Conservation (phyloP, 1,140 invertebrate species). For the Alviniconcha marisindica region DNA sequence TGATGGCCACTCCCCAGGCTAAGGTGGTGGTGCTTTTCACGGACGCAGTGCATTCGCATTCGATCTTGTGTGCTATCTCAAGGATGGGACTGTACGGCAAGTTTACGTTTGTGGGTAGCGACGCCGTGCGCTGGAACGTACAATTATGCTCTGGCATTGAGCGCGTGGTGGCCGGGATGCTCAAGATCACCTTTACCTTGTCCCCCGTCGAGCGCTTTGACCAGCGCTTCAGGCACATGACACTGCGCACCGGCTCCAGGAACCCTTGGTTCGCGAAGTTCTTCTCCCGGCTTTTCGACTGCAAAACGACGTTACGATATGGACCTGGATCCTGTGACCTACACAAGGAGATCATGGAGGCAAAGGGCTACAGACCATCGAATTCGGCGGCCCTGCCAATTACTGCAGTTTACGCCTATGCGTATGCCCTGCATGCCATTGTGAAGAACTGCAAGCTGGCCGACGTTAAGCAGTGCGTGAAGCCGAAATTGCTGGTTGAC, state of each 20-base stretch:
- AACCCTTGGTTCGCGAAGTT: slow-evolving; percentile 59
- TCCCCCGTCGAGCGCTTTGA: slow-evolving; percentile 51
- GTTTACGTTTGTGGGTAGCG: slow-evolving; percentile 85
- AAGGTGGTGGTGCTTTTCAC: slow-evolving; percentile 84
- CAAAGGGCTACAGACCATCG: slow-evolving; percentile 81
- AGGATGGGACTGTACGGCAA: slow-evolving; percentile 59
- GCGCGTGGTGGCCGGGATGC: slow-evolving; percentile 83
- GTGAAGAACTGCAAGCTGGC: neutral
- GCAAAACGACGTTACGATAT: neutral
- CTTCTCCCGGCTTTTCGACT: slow-evolving; percentile 37
- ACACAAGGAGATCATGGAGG: neutral
- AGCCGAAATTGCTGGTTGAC: neutral
- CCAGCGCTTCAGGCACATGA: slow-evolving; percentile 52
- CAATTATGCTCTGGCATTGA: slow-evolving; percentile 82
- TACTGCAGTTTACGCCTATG: slow-evolving; percentile 89
- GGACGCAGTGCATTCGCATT: slow-evolving; percentile 81
- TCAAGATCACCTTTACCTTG: slow-evolving; percentile 82
- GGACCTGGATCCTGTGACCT: neutral
- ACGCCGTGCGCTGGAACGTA: slow-evolving; percentile 85
- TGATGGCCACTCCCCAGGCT: slow-evolving; percentile 28
- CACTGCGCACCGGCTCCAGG: neutral
- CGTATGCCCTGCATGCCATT: slow-evolving; percentile 82
- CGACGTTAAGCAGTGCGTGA: neutral
- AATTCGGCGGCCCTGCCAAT: slow-evolving; percentile 90
- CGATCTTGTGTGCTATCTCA: slow-evolving; percentile 74